These are phyloP conservation scores for Microchirus variegatus DNA, from an alignment of 2,797 vertebrate genomes.

Conservation along the genomic window DNA sequence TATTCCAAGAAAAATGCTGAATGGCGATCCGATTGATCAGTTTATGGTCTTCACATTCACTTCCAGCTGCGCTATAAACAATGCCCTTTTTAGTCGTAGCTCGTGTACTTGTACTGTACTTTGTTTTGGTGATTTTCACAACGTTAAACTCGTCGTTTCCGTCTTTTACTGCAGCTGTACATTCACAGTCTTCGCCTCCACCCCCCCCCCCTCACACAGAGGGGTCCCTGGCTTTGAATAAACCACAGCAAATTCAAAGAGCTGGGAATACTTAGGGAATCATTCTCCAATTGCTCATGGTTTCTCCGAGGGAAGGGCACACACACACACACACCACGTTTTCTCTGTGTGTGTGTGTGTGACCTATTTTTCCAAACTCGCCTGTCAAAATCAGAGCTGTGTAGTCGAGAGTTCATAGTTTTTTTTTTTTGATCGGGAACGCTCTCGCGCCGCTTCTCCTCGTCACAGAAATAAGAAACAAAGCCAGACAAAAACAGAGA, in stretches of 20 bases:
- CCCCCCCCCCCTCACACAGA: conserved; percentile 37
- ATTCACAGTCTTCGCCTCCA: conserved; percentile 30
- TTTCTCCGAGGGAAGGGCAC: conserved; percentile 61
- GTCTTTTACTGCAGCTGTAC: conserved; percentile 20
- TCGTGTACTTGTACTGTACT: background rate
- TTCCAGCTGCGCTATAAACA: too few species aligned
- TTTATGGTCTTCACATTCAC: too few species aligned
- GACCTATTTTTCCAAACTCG: conserved; percentile 80
- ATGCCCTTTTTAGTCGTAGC: too few species aligned
- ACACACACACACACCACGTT: conserved; percentile 46
- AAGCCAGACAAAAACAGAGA: conserved; percentile 4
- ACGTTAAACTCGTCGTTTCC: conserved; percentile 31
- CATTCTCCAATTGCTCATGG: conserved; percentile 73
- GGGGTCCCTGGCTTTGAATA: conserved; percentile 51
- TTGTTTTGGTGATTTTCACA: conserved; percentile 28
- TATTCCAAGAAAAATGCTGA: too few species aligned
- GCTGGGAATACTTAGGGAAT: conserved; percentile 68
- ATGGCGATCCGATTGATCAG: too few species aligned
- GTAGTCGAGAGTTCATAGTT: conserved; percentile 59
- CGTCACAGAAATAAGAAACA: conserved; percentile 3
- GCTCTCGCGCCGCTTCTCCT: background rate
- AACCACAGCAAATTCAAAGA: conserved; percentile 51
- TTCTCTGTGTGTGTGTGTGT: conserved; percentile 72
- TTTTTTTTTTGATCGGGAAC: conserved; percentile 49
- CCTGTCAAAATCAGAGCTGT: conserved; percentile 59